Percentiles rank a stretch among this genome's conserved stretches.
These are phyloP conservation scores for Paradoxurus hermaphroditus DNA, from an alignment of 2,113 vertebrate genomes.

Conservation along the genomic window DNA sequence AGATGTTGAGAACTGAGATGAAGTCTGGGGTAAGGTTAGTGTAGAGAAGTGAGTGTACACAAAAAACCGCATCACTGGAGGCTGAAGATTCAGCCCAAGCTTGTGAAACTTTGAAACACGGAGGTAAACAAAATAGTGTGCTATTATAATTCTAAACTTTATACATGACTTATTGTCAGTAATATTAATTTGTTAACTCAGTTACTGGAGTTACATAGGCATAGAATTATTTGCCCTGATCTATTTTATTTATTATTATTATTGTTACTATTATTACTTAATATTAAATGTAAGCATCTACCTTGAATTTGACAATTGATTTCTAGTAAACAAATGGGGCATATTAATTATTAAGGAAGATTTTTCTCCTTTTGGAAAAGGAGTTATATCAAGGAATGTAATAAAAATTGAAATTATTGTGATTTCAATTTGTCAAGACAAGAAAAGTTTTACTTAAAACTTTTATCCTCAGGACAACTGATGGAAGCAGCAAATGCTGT, in stretches of 20 bases:
- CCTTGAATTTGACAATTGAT: not conserved
- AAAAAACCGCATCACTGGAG: too few relatives aligned
- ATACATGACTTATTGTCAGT: not conserved
- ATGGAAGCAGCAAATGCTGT: not conserved
- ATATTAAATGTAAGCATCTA: not conserved
- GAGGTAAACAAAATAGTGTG: not conserved
- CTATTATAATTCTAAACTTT: not conserved
- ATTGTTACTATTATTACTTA: not conserved
- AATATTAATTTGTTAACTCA: not conserved
- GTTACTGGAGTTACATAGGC: not conserved
- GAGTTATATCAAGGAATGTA: not conserved
- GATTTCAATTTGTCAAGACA: not conserved
- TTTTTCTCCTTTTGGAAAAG: not conserved
- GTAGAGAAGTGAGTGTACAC: not conserved
- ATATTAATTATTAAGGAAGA: not conserved
- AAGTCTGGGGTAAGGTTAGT: not conserved
- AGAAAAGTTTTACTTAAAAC: not conserved
- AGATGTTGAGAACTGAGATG: not conserved
- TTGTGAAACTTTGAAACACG: not conserved
- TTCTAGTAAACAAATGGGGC: not conserved
- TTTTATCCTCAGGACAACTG: not conserved
- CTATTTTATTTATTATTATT: not conserved
- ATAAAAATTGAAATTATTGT: not conserved
- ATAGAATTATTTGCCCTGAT: not conserved
- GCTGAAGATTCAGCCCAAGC: not conserved